phyloP scores from a whole-genome alignment of 2,113 vertebrate species.

The Marmota monax region DNA sequence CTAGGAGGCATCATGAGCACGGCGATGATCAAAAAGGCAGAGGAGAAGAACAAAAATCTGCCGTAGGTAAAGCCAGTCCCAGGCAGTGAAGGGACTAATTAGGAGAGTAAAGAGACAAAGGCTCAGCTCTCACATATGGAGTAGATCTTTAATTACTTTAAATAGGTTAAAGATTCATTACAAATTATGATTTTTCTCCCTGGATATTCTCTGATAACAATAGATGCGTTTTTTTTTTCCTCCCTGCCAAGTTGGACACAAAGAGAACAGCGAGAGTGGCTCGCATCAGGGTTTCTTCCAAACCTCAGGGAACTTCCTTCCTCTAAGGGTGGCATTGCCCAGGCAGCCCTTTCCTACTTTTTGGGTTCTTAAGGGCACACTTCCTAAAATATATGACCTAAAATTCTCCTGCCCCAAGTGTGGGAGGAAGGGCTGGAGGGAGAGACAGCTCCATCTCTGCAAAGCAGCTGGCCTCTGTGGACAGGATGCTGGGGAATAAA shows the following conservation, averaged over 20 bases:
- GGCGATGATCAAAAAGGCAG: constrained; percentile 61
- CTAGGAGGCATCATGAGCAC: constrained; percentile 59
- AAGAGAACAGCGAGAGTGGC: not conserved
- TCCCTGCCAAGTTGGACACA: not conserved
- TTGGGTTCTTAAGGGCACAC: not conserved
- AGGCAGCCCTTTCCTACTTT: not conserved
- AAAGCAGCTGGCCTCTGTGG: not conserved
- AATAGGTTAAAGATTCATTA: constrained; percentile 82
- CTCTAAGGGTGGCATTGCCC: not conserved
- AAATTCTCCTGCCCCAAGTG: not conserved
- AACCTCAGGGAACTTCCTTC: not conserved
- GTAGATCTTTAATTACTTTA: constrained; percentile 75
- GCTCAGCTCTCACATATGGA: constrained; percentile 71
- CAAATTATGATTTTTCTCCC: constrained; percentile 77
- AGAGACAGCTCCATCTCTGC: not conserved
- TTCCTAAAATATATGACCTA: fast-evolving
- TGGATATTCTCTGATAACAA: constrained; percentile 65
- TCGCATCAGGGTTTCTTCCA: not conserved
- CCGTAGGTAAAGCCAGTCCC: constrained; percentile 66
- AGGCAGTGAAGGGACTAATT: constrained; percentile 76
- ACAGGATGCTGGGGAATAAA: too few species aligned
- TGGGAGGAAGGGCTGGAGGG: not conserved
- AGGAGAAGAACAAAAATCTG: constrained; percentile 63
- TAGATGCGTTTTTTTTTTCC: not conserved
- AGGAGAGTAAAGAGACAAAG: constrained; percentile 73